phyloP scores from a whole-genome alignment of 2,888 invertebrate species.

The Ichneumon xanthorius region DNA sequence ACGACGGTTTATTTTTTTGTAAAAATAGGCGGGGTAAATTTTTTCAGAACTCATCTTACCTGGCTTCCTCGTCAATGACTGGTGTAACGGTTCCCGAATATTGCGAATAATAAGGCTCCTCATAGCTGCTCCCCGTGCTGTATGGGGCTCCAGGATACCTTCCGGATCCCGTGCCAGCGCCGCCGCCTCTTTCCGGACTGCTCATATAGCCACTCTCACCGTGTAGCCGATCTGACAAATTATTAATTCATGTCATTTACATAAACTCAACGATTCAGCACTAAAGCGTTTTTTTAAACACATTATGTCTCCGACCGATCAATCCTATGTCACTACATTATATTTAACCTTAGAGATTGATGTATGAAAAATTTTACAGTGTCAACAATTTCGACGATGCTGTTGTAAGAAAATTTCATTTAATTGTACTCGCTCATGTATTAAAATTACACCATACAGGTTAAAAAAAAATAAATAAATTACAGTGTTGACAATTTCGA shows the following conservation, averaged over 20 bases:
- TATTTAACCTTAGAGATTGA: background rate
- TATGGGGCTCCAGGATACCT: constrained; percentile 83
- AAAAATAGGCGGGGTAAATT: background rate
- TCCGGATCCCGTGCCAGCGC: constrained; percentile 82
- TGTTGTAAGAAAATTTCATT: too few relatives aligned
- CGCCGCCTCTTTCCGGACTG: constrained; percentile 92
- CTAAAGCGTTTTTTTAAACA: too few relatives aligned
- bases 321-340: background rate
- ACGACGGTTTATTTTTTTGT: background rate
- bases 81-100: constrained; percentile 94
- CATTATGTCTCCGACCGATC: background rate
- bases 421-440: too few relatives aligned
- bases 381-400: too few relatives aligned
- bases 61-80: constrained; percentile 96
- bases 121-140: constrained; percentile 90
- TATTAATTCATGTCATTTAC: constrained; percentile 52
- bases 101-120: constrained; percentile 95
- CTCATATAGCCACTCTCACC: constrained; percentile 93
- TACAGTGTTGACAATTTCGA: constrained; percentile 12
- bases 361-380: constrained; percentile 1
- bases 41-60: constrained; percentile 85
- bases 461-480: too few relatives aligned
- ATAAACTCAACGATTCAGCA: background rate
- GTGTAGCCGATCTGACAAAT: constrained; percentile 83
- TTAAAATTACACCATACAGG: too few relatives aligned